Evolutionary conservation across 1,140 invertebrate genomes (phyloP), one percentile per base, ranked within the genome.

Genomic region (Bombus huntii): DNA sequence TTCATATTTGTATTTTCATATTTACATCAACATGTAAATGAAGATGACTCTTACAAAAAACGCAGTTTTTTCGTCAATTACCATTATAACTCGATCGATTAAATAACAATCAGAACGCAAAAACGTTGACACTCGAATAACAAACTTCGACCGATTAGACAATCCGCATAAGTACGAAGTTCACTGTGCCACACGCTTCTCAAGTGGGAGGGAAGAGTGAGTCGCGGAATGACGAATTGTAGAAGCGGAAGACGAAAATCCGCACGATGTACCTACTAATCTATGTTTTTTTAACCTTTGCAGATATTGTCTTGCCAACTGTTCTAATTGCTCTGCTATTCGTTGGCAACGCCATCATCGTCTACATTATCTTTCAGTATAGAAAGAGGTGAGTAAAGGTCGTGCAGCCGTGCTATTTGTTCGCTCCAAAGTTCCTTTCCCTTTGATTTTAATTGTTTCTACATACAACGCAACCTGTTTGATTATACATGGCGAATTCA

Each of bases 341-440:
- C 92, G 95, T 96, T 73, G 96, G 96, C 62, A 97, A 97, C 90
- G 96, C 96, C 62, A 95, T 97, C 92, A 96, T 97, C 91, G 95
- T 97, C 31, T 96, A 97, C 91, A 96, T 97, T 87, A 97, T 97
- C 92, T 96, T 96, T 92, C 96, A 96, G 90, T 96, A 96, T 87
- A 96, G 96, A 89, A 97, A 97, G 95, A 96, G 96, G 96, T 97
- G 92, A 94, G 94, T 92, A 82, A 87, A 89, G 44, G 71, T 73
- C 42, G 3, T 25, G 5, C 2, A 37, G 31, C 4, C 12, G 22
- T 31, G 25, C 13, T 13, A 72, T 34, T 39, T 13, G 18, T 34
- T 4, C 12, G 8, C 34, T 71, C 8, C 42, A 42, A 42, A 82
- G 53, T 82, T 76, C 42, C 42, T 53, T 73, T 28, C 28, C 42